A percentile compares a stretch with the other conserved stretches of the same genome.
Conservation (phyloP, 2,888 invertebrate genomes). For the Heteromyza rotundicornis region DNA sequence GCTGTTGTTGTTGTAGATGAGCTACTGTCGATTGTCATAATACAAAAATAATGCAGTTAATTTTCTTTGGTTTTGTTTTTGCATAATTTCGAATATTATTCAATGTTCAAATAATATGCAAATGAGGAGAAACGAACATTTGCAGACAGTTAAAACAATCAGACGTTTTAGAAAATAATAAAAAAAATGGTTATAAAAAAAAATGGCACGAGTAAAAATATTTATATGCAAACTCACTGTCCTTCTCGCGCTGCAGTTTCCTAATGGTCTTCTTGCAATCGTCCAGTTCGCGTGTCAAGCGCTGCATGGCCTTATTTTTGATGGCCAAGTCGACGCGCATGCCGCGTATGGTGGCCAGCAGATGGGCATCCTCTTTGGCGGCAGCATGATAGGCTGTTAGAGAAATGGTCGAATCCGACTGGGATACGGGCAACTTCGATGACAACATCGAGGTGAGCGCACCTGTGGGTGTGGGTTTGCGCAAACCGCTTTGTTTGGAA, state of each 20-base stretch:
- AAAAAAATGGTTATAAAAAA: too few species aligned
- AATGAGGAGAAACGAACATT: too few species aligned
- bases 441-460: constrained; percentile 30
- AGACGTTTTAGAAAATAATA: too few species aligned
- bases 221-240: constrained; percentile 49
- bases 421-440: constrained; percentile 65
- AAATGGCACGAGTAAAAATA: background rate
- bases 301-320: constrained; percentile 75
- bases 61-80: too few species aligned
- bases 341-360: constrained; percentile 80
- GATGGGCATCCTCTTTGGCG: constrained; percentile 76
- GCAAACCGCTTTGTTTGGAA: constrained; percentile 65
- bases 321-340: constrained; percentile 75
- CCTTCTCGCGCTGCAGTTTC: constrained; percentile 78
- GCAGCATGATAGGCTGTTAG: constrained; percentile 54
- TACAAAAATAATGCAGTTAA: too few species aligned
- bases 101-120: too few species aligned
- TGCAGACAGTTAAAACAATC: too few species aligned
- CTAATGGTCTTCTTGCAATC: constrained; percentile 78
- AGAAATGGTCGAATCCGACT: constrained; percentile 64
- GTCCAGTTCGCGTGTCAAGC: constrained; percentile 77
- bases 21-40: too few species aligned
- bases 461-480: too few species aligned
- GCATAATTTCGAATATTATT: too few species aligned
- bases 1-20: too few species aligned